These are phyloP conservation scores for Trypoxylus dichotomus DNA, from an alignment of 1,140 invertebrate genomes.

Conservation along the genomic window DNA sequence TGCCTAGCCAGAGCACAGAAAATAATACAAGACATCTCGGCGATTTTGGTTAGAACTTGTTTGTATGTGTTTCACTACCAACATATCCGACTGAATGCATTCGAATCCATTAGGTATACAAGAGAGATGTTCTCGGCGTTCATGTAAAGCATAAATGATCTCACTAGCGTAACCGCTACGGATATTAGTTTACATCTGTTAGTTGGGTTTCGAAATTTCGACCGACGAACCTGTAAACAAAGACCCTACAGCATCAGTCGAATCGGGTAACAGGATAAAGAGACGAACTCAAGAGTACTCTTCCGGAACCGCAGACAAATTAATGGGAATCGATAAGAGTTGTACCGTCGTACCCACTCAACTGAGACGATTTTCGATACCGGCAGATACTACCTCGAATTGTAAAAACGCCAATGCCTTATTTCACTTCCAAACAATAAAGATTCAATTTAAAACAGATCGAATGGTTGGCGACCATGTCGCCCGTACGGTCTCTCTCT, in stretches of 20 bases:
- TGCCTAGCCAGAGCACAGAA: not conserved
- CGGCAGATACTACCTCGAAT: not conserved
- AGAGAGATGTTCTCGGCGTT: not conserved
- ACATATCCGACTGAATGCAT: not conserved
- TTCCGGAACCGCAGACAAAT: conserved; percentile 18
- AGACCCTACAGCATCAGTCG: not conserved
- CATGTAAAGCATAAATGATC: conserved; percentile 9
- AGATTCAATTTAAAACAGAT: conserved; percentile 16
- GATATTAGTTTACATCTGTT: not conserved
- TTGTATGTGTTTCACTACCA: not conserved
- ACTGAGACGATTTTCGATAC: not conserved
- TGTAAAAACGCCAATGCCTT: not conserved
- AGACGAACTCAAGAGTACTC: conserved; percentile 16
- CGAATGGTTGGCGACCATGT: not conserved
- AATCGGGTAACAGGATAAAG: conserved; percentile 19
- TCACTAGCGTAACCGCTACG: not conserved
- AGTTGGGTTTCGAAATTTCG: not conserved
- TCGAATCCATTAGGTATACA: not conserved
- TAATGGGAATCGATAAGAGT: conserved; percentile 10
- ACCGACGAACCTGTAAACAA: conserved; percentile 16
- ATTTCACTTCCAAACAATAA: conserved; percentile 13
- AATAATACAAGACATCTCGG: not conserved
- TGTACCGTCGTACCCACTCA: not conserved
- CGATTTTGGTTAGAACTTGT: not conserved
- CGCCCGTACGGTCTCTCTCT: not conserved